Conservation (phyloP, 2,888 invertebrate genomes). For the Volucella inanis region DNA sequence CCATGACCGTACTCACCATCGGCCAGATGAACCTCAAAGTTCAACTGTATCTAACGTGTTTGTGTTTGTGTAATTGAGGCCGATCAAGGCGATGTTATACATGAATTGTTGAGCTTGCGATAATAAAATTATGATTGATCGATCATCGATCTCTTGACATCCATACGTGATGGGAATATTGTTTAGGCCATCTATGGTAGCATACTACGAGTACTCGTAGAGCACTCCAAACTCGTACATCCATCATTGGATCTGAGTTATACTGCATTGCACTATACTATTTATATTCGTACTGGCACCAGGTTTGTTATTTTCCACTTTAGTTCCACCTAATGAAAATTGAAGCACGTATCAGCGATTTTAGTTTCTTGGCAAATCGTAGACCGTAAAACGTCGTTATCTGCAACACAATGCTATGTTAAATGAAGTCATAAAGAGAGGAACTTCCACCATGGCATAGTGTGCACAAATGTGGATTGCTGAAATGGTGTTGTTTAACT, state of each 20-base stretch:
- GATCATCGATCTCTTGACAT: conserved; percentile 73
- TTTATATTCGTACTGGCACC: neutral
- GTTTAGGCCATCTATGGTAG: conserved; percentile 44
- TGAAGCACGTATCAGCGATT: conserved; percentile 66
- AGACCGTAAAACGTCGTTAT: conserved; percentile 18
- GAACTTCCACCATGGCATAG: conserved; percentile 42
- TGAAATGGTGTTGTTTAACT: conserved; percentile 44
- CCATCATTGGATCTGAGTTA: conserved; percentile 51
- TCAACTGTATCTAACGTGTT: conserved; percentile 50
- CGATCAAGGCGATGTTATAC: conserved; percentile 57
- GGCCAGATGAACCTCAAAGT: conserved; percentile 33
- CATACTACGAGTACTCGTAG: neutral
- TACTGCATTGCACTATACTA: conserved; percentile 22
- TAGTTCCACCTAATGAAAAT: conserved; percentile 62
- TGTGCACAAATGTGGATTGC: conserved; percentile 22
- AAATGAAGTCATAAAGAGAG: conserved; percentile 70
- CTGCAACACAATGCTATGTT: conserved; percentile 11
- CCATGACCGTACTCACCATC: conserved; percentile 57
- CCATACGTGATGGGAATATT: conserved; percentile 72
- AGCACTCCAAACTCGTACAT: conserved; percentile 17
- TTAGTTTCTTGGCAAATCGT: conserved; percentile 46
- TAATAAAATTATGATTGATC: conserved; percentile 74
- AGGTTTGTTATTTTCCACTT: conserved; percentile 27
- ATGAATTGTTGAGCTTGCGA: conserved; percentile 51
- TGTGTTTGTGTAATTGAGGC: conserved; percentile 55